A percentile compares a stretch with the other conserved stretches of the same genome.
Evolutionary conservation across 1,140 invertebrate species (phyloP).

Genomic region (Drosophila cardini): DNA sequence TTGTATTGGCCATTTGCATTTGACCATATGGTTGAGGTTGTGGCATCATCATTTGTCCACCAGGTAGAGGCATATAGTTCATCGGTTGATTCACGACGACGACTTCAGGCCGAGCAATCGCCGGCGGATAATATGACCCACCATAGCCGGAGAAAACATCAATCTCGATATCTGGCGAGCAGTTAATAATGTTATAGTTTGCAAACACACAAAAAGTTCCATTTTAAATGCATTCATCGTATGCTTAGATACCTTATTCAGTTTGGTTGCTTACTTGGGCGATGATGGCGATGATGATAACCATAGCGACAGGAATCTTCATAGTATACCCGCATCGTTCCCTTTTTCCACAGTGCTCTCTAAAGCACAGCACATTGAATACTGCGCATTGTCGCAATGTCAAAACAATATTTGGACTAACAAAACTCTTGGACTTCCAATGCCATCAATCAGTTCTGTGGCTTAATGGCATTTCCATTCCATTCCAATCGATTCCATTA

Average conservation of each 20-base stretch:
- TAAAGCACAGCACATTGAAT: constrained; percentile 46
- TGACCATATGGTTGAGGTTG: constrained; percentile 58
- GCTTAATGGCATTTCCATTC: constrained; percentile 36
- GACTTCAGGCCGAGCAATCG: constrained; percentile 68
- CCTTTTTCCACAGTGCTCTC: constrained; percentile 22
- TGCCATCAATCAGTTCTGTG: constrained; percentile 35
- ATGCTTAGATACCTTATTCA: background rate
- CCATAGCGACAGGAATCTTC: constrained; percentile 73
- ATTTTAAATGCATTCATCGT: background rate
- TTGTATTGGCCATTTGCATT: constrained; percentile 31
- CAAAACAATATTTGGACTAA: constrained; percentile 11
- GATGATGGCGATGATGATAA: constrained; percentile 74
- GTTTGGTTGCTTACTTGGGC: constrained; percentile 58
- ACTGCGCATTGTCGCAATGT: constrained; percentile 45
- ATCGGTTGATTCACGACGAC: constrained; percentile 62
- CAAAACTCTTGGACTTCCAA: constrained; percentile 14
- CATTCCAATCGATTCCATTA: constrained; percentile 26
- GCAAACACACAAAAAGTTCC: background rate
- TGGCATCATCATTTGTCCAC: constrained; percentile 48
- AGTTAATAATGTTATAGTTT: background rate
- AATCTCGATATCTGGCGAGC: constrained; percentile 68
- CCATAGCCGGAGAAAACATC: constrained; percentile 76
- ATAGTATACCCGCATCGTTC: constrained; percentile 69
- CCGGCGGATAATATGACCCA: constrained; percentile 69
- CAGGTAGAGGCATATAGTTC: constrained; percentile 52